phyloP scores from a whole-genome alignment of 2,797 vertebrate species.

The Onychomys torridus region DNA sequence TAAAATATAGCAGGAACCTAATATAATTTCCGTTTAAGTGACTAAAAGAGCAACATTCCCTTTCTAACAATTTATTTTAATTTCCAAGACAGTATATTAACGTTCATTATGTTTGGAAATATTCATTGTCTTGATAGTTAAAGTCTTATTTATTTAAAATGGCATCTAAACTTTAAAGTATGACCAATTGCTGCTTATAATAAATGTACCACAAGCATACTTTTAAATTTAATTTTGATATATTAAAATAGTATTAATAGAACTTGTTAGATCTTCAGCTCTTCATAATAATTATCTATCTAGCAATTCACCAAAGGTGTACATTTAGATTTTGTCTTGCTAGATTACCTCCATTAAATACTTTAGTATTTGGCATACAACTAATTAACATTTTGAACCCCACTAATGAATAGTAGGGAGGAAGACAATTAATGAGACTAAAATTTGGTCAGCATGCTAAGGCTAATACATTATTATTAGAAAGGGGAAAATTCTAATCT shows the following conservation, averaged over 20 bases:
- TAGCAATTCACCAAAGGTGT: slow-evolving; percentile 59
- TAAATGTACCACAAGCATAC: background rate
- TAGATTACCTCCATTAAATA: slow-evolving; percentile 69
- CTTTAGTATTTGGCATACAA: slow-evolving; percentile 71
- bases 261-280: slow-evolving; percentile 41
- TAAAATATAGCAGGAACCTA: background rate
- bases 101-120: slow-evolving; percentile 14
- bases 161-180: background rate
- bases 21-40: slow-evolving; percentile 20
- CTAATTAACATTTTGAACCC: slow-evolving; percentile 77
- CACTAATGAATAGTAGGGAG: slow-evolving; percentile 66
- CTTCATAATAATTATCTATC: slow-evolving; percentile 26
- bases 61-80: background rate
- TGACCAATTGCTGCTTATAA: background rate
- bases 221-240: slow-evolving; percentile 38
- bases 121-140: background rate
- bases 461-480: slow-evolving; percentile 70
- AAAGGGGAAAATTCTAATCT: slow-evolving; percentile 51
- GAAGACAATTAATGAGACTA: slow-evolving; percentile 67
- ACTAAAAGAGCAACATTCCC: background rate
- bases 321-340: slow-evolving; percentile 63
- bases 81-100: slow-evolving; percentile 6
- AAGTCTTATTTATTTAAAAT: background rate
- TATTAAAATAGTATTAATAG: slow-evolving; percentile 1
- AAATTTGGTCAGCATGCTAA: slow-evolving; percentile 56